phyloP scores from a whole-genome alignment of 1,140 invertebrate species.

The Diabrotica virgifera region DNA sequence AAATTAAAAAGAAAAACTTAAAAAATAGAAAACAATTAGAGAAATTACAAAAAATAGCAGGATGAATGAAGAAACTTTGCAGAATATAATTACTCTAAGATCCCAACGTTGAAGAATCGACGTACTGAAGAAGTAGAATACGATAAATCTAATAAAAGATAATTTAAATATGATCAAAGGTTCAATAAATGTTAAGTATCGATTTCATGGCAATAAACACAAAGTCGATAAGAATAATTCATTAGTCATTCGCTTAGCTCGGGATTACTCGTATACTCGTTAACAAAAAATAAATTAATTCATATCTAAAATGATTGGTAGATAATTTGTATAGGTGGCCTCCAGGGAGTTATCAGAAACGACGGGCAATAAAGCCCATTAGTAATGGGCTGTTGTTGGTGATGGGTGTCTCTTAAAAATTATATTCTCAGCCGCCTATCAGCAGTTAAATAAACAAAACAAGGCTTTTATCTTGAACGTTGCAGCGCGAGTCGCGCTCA shows the following conservation, averaged over 20 bases:
- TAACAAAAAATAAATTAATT: conserved; percentile 22
- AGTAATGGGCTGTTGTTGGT: conserved; percentile 19
- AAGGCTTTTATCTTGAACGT: conserved; percentile 39
- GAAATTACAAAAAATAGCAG: too few species aligned
- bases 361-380: conserved; percentile 22
- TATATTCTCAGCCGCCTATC: conserved; percentile 29
- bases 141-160: too few species aligned
- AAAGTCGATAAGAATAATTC: not conserved
- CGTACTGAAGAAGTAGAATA: too few species aligned
- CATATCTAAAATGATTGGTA: conserved; percentile 21
- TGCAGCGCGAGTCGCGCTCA: conserved; percentile 32
- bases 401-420: conserved; percentile 26
- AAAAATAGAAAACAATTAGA: too few species aligned
- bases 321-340: conserved; percentile 17
- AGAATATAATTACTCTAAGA: too few species aligned
- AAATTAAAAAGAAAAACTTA: too few species aligned
- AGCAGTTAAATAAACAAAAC: conserved; percentile 34
- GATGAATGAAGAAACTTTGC: too few species aligned
- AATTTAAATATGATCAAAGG: too few species aligned
- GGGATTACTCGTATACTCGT: not conserved
- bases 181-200: not conserved
- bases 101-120: too few species aligned
- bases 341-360: conserved; percentile 16
- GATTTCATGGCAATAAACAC: conserved; percentile 3
- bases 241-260: not conserved